Percentiles rank a stretch among this genome's conserved stretches.
These are phyloP conservation scores for Leucania comma DNA, from an alignment of 2,888 invertebrate genomes.

Conservation along the genomic window DNA sequence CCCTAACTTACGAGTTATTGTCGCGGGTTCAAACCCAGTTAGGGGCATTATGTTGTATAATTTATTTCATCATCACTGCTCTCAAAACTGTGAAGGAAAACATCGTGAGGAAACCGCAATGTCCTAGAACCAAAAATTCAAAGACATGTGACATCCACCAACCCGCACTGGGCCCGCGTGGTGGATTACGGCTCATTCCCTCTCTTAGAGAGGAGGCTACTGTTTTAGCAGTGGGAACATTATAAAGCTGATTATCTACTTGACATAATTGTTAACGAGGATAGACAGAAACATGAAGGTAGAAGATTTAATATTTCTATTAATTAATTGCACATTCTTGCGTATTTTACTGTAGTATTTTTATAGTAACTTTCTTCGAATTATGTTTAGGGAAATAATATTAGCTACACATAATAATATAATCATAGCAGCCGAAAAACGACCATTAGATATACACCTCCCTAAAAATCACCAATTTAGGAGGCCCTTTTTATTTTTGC, in stretches of 20 bases:
- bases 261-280: conserved; percentile 14
- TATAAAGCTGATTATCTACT: conserved; percentile 28
- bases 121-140: too few relatives aligned
- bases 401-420: not conserved
- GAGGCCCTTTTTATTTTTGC: not conserved
- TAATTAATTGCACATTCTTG: not conserved
- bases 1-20: too few relatives aligned
- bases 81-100: too few relatives aligned
- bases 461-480: not conserved
- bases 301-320: not conserved
- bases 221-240: too few relatives aligned
- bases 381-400: not conserved
- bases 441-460: not conserved
- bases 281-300: not conserved
- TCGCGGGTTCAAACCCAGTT: too few relatives aligned
- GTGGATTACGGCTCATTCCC: too few relatives aligned
- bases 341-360: not conserved
- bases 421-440: not conserved
- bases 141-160: too few relatives aligned
- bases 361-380: not conserved
- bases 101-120: too few relatives aligned
- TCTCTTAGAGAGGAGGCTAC: too few relatives aligned
- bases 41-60: too few relatives aligned
- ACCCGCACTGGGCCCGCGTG: too few relatives aligned
- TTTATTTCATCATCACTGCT: too few relatives aligned